Conservation (phyloP, 2,888 invertebrate species). For the Latrodectus elegans region DNA sequence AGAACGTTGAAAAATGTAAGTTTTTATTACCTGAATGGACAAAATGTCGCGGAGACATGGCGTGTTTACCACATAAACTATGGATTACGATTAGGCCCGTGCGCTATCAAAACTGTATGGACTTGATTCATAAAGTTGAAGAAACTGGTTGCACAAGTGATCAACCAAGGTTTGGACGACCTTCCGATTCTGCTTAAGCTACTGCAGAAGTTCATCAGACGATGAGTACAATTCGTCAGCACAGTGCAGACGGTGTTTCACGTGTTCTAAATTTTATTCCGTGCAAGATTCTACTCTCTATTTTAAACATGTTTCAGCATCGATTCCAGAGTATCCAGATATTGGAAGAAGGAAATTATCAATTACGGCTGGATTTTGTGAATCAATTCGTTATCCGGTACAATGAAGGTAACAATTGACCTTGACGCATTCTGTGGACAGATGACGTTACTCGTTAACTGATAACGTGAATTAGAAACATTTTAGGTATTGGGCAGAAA, state of each 20-base stretch:
- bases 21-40: constrained; percentile 10
- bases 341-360: background rate
- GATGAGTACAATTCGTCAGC: background rate
- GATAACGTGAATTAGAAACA: too few relatives aligned
- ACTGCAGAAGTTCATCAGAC: background rate
- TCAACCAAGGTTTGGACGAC: background rate
- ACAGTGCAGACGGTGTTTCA: background rate
- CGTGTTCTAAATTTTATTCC: background rate
- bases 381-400: background rate
- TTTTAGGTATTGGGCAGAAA: background rate
- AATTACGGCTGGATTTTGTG: background rate
- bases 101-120: background rate
- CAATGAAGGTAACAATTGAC: background rate
- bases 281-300: background rate
- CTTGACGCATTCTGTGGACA: background rate
- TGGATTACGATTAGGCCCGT: background rate
- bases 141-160: background rate
- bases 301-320: background rate
- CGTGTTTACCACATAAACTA: constrained; percentile 3
- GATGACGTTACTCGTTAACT: background rate
- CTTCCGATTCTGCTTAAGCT: background rate
- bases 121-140: background rate
- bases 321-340: background rate
- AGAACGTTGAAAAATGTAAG: background rate
- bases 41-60: background rate